These are phyloP conservation scores for Vulpes vulpes DNA, from an alignment of 2,113 vertebrate species.

Conservation along the genomic window DNA sequence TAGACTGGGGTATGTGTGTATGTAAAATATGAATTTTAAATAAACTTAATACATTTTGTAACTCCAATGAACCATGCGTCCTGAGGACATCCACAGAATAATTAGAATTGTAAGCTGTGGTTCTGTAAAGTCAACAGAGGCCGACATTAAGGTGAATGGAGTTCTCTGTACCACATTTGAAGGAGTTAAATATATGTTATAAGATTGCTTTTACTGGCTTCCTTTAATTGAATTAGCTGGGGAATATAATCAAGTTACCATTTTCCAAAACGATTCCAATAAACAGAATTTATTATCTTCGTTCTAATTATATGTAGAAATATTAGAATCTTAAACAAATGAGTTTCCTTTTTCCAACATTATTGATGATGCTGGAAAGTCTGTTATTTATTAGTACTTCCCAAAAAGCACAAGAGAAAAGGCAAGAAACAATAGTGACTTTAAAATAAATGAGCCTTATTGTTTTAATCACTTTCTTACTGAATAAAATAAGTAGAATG, in stretches of 20 bases:
- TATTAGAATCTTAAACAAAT: slow-evolving; percentile 52
- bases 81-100: neutral
- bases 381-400: slow-evolving; percentile 55
- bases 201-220: neutral
- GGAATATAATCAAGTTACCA: slow-evolving; percentile 44
- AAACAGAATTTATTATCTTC: slow-evolving; percentile 58
- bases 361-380: slow-evolving; percentile 48
- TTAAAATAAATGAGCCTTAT: slow-evolving; percentile 70
- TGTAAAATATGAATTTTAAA: slow-evolving; percentile 23
- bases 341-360: neutral
- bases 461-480: slow-evolving; percentile 35
- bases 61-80: neutral
- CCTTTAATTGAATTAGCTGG: slow-evolving; percentile 52
- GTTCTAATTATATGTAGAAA: slow-evolving; percentile 62
- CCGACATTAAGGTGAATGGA: neutral
- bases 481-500: slow-evolving; percentile 51
- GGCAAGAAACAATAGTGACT: slow-evolving; percentile 31
- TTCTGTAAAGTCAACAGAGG: neutral
- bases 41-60: neutral
- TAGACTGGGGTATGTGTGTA: neutral
- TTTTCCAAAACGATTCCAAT: slow-evolving; percentile 54
- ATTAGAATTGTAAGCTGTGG: neutral
- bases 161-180: neutral
- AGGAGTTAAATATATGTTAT: slow-evolving; percentile 13
- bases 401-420: slow-evolving; percentile 28